phyloP scores from a whole-genome alignment of 1,140 invertebrate species.

The Zaprionus gabonicus region DNA sequence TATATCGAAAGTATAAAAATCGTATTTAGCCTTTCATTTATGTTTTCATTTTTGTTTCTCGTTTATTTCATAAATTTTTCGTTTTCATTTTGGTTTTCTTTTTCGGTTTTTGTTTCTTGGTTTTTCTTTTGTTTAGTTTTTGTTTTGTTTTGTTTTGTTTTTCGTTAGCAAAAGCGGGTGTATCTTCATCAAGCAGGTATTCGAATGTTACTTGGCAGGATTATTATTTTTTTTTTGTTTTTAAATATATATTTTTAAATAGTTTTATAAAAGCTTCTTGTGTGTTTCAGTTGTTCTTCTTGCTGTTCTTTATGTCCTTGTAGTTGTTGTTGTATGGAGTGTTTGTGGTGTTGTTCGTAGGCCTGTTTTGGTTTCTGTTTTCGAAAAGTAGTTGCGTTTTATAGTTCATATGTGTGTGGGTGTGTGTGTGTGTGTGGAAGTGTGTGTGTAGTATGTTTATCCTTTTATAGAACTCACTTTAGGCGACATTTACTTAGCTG shows the following conservation, averaged over 20 bases:
- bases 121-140: constrained; percentile 28
- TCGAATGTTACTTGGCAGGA: constrained; percentile 84
- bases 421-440: constrained; percentile 9
- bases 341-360: constrained; percentile 35
- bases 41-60: constrained; percentile 44
- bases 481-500: constrained; percentile 80
- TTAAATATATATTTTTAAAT: constrained; percentile 76
- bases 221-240: constrained; percentile 79
- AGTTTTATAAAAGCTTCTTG: constrained; percentile 81
- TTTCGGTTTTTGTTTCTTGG: constrained; percentile 51
- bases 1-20: constrained; percentile 83
- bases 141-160: constrained; percentile 32
- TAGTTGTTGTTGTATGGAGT: constrained; percentile 43
- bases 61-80: constrained; percentile 35
- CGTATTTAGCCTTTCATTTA: constrained; percentile 74
- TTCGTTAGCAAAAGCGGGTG: constrained; percentile 83
- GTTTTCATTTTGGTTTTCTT: constrained; percentile 33
- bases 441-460: constrained; percentile 24
- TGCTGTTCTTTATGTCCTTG: constrained; percentile 31
- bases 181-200: constrained; percentile 84
- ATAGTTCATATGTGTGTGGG: constrained; percentile 50
- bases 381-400: constrained; percentile 57
- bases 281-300: constrained; percentile 49
- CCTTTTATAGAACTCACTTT: constrained; percentile 75
- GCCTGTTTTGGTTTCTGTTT: constrained; percentile 47